Conservation (phyloP, 2,797 vertebrate genomes). For the Hypotaenidia philippensis region DNA sequence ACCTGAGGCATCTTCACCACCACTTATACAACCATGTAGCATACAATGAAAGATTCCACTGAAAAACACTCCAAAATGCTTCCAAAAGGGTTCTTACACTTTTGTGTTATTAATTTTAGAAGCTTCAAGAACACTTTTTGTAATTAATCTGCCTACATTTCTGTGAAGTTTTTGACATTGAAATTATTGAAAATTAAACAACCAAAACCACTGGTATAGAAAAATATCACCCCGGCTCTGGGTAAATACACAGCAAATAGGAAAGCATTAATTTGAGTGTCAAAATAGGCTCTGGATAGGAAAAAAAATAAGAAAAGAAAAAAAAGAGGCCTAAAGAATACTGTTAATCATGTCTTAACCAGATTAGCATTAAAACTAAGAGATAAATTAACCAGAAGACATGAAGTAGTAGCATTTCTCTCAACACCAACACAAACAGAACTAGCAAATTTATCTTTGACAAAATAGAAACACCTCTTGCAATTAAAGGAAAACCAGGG, state of each 20-base stretch:
- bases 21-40: neutral
- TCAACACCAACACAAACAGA: slow-evolving; percentile 47
- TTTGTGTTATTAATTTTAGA: neutral
- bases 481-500: slow-evolving; percentile 32
- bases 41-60: neutral
- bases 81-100: neutral
- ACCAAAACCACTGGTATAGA: neutral
- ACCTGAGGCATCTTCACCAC: neutral
- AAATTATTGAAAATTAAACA: neutral
- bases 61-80: neutral
- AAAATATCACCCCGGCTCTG: neutral
- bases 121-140: neutral
- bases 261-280: neutral
- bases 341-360: slow-evolving; percentile 53
- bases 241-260: neutral
- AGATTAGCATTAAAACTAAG: slow-evolving; percentile 50
- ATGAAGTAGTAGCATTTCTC: neutral
- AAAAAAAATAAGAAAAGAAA: slow-evolving; percentile 9
- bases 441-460: slow-evolving; percentile 59
- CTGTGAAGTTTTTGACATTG: neutral
- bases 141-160: neutral
- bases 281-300: neutral
- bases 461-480: slow-evolving; percentile 8
- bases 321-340: neutral
- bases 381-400: slow-evolving; percentile 55